These are phyloP conservation scores for Brachystomella parvula DNA, from an alignment of 1,140 invertebrate genomes.

Conservation along the genomic window DNA sequence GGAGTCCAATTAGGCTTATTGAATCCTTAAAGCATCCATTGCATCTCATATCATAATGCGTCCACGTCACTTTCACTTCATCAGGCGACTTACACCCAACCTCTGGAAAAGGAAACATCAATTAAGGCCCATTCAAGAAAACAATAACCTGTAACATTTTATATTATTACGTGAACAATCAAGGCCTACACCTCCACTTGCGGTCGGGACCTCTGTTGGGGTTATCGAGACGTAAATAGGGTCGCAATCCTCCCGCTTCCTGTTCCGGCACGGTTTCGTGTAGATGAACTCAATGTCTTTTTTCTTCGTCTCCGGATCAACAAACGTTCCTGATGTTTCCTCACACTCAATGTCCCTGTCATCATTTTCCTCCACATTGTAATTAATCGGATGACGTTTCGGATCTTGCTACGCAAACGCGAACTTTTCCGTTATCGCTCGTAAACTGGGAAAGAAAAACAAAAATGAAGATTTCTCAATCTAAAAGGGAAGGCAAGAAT, in stretches of 20 bases:
- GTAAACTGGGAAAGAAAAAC: constrained; percentile 23
- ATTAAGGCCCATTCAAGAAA: not conserved
- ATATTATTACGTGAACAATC: constrained; percentile 19
- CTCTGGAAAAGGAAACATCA: constrained; percentile 5
- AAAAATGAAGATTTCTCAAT: not conserved
- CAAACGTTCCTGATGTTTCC: constrained; percentile 26
- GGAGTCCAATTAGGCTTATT: constrained; percentile 1
- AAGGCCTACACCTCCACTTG: not conserved
- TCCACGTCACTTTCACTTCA: constrained; percentile 27
- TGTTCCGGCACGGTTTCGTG: constrained; percentile 27
- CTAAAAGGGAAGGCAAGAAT: too few species aligned
- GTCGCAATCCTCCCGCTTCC: constrained; percentile 20
- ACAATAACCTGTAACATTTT: constrained; percentile 1
- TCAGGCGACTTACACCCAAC: constrained; percentile 13
- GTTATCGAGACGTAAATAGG: constrained; percentile 31
- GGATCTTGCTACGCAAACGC: constrained; percentile 17
- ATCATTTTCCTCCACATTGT: too few species aligned
- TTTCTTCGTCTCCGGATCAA: constrained; percentile 1
- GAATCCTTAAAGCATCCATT: not conserved
- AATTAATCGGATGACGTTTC: constrained; percentile 18
- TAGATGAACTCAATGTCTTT: constrained; percentile 19
- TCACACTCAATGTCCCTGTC: constrained; percentile 14
- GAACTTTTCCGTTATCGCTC: constrained; percentile 25
- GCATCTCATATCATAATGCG: constrained; percentile 33
- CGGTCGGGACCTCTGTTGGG: constrained; percentile 10